Conservation (phyloP, 2,888 invertebrate species). For the Leptinotarsa tumamoca region DNA sequence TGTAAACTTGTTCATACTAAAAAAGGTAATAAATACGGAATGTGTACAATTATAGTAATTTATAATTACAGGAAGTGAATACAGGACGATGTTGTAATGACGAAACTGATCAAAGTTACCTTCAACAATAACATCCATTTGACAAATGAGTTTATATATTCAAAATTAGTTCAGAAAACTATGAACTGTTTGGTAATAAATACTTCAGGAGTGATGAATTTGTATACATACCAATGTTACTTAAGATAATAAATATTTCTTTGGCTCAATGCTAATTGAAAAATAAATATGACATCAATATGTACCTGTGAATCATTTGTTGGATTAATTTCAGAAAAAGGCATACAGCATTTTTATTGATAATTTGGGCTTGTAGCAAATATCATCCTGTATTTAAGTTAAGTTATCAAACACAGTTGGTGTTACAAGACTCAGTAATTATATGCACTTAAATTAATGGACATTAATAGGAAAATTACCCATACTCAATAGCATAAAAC, state of each 20-base stretch:
- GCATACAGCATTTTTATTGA: background rate
- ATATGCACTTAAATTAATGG: conserved; percentile 18
- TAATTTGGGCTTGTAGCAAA: conserved; percentile 1
- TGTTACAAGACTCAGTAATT: background rate
- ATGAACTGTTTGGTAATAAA: no score
- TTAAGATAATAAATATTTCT: conserved; percentile 7
- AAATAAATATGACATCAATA: conserved; percentile 5
- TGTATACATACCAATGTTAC: background rate
- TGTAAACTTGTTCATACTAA: background rate
- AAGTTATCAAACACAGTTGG: background rate
- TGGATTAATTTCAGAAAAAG: background rate
- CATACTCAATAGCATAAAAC: background rate
- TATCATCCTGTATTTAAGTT: conserved; percentile 19
- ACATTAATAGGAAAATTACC: background rate
- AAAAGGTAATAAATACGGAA: conserved; percentile 11
- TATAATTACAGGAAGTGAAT: background rate
- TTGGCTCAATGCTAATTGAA: conserved; percentile 7
- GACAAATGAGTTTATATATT: no score
- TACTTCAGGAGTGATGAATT: background rate
- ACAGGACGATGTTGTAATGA: background rate
- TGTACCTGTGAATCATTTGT: background rate
- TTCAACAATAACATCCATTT: background rate
- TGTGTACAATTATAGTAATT: background rate
- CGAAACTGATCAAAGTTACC: background rate
- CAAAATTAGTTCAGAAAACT: no score